A percentile compares a stretch with the other conserved stretches of the same genome.
Conservation (phyloP, 2,797 vertebrate species). For the Petrocephalus schoutedeni region DNA sequence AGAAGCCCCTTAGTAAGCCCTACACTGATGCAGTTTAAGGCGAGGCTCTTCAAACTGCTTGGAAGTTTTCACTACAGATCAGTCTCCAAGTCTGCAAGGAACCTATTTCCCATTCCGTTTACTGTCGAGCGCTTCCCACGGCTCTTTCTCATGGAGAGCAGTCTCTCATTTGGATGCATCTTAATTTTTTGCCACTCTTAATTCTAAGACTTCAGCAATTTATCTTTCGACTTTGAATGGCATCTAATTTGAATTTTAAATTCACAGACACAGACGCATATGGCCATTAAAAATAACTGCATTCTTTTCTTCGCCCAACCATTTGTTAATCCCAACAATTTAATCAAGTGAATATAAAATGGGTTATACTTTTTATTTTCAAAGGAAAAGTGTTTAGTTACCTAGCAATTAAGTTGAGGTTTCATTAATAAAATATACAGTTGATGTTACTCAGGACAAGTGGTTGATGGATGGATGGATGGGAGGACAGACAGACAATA, state of each 20-base stretch:
- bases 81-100: background rate
- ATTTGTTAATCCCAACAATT: background rate
- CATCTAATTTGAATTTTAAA: background rate
- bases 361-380: background rate
- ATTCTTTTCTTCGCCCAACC: background rate
- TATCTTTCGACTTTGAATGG: background rate
- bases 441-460: background rate
- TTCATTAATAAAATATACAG: background rate
- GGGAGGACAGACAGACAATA: background rate
- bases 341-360: background rate
- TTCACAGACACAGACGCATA: background rate
- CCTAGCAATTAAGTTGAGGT: background rate
- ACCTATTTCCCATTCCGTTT: background rate
- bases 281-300: background rate
- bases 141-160: background rate
- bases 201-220: background rate
- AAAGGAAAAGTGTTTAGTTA: background rate
- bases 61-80: background rate
- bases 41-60: background rate
- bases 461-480: background rate
- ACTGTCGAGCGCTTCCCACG: background rate
- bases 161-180: background rate
- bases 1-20: background rate
- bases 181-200: background rate
- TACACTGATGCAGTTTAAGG: background rate